phyloP scores from a whole-genome alignment of 2,113 vertebrate genomes.

The Otolemur garnettii region DNA sequence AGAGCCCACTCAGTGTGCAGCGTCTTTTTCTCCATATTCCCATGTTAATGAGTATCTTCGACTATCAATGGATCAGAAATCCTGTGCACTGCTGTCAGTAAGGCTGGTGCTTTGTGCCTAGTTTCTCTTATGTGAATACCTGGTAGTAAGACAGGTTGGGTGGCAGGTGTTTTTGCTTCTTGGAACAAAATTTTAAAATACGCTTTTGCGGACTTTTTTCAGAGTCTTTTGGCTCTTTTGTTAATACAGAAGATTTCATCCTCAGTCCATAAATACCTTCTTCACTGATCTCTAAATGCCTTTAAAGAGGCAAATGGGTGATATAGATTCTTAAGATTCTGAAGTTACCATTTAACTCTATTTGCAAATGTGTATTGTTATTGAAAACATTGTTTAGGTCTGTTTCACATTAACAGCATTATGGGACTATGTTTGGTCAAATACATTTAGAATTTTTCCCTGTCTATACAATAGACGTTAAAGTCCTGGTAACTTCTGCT shows the following conservation, averaged over 20 bases:
- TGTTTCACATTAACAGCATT: neutral
- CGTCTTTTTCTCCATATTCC: neutral
- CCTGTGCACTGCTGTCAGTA: neutral
- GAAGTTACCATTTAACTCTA: neutral
- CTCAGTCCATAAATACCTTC: neutral
- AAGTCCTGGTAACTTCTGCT: neutral
- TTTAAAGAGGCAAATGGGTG: neutral
- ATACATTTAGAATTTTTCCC: neutral
- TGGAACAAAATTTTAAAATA: neutral
- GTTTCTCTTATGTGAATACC: neutral
- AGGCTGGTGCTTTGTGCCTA: neutral
- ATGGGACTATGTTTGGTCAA: neutral
- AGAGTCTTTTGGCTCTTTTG: neutral
- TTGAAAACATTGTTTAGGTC: neutral
- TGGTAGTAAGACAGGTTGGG: neutral
- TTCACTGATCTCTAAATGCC: neutral
- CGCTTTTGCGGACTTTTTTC: neutral
- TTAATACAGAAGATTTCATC: neutral
- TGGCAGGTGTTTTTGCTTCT: neutral
- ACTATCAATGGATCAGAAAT: neutral
- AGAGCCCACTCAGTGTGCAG: neutral
- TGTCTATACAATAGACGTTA: neutral
- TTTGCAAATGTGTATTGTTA: neutral
- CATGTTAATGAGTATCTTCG: neutral
- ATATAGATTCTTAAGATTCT: neutral